Conservation (phyloP, 2,797 vertebrate species). For the Danio albolineatus region DNA sequence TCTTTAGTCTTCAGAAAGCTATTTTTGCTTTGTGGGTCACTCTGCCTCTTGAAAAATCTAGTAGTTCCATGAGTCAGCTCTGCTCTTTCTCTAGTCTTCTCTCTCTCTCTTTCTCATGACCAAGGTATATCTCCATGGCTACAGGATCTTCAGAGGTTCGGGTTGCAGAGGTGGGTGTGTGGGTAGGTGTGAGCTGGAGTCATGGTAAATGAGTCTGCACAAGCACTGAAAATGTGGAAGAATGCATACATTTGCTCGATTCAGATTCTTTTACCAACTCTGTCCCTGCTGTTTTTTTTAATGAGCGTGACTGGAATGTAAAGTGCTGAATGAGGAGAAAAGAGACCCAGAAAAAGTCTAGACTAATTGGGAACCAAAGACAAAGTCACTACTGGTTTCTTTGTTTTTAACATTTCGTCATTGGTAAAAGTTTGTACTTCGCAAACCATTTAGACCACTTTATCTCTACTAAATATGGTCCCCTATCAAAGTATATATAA, state of each 20-base stretch:
- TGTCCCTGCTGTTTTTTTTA: slow-evolving; percentile 15
- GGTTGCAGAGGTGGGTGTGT: slow-evolving; percentile 53
- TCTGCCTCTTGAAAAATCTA: slow-evolving; percentile 34
- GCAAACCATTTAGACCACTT: no score
- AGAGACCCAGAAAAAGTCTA: no score
- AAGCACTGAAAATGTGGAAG: slow-evolving; percentile 31
- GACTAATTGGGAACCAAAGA: no score
- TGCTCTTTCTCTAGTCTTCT: slow-evolving; percentile 38
- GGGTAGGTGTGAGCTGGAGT: slow-evolving; percentile 51
- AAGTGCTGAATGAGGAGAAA: no score
- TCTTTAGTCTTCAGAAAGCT: background rate
- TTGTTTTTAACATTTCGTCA: no score
- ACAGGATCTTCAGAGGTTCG: slow-evolving; percentile 52
- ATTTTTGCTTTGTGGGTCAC: slow-evolving; percentile 28
- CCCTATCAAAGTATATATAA: no score
- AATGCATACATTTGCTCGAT: slow-evolving; percentile 17
- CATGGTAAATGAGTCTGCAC: slow-evolving; percentile 34
- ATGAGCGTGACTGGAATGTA: background rate
- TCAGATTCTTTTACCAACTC: slow-evolving; percentile 28
- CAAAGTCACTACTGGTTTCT: no score
- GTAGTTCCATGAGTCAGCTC: slow-evolving; percentile 54
- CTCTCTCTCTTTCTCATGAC: slow-evolving; percentile 40
- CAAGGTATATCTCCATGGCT: slow-evolving; percentile 62
- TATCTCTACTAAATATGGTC: no score
- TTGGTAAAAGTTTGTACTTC: no score